Conservation (phyloP, 1,140 invertebrate genomes). For the Musca domestica region DNA sequence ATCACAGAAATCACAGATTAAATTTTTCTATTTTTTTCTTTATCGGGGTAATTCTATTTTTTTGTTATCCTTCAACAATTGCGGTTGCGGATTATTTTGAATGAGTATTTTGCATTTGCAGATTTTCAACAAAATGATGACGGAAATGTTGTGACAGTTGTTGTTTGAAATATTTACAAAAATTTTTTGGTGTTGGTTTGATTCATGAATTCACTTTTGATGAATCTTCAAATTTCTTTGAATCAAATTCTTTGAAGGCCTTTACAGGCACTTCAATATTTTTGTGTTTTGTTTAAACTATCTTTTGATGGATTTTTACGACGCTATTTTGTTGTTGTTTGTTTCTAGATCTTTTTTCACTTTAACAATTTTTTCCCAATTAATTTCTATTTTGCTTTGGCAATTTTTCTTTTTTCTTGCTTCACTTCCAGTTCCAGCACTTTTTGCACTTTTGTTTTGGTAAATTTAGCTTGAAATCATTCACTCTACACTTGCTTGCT, state of each 20-base stretch:
- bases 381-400: slow-evolving; percentile 7
- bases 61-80: no score
- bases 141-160: neutral
- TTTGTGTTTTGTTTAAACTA: neutral
- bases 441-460: slow-evolving; percentile 12
- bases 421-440: slow-evolving; percentile 16
- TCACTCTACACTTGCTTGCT: slow-evolving; percentile 10
- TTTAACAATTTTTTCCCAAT: neutral
- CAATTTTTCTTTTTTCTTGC: neutral
- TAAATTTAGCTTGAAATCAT: neutral
- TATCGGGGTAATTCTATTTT: slow-evolving; percentile 8
- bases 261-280: neutral
- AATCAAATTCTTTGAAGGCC: neutral
- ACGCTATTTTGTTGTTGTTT: neutral
- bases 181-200: slow-evolving; percentile 3
- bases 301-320: neutral
- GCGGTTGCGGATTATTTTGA: slow-evolving; percentile 2
- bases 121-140: slow-evolving; percentile 1
- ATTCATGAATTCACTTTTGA: neutral
- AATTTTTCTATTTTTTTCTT: slow-evolving; percentile 15
- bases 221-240: neutral
- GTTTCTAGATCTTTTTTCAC: neutral
- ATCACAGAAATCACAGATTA: slow-evolving; percentile 34
- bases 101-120: neutral
- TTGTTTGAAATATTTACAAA: slow-evolving; percentile 21